Conservation (phyloP, 1,140 invertebrate genomes). For the Drosophila arizonae region DNA sequence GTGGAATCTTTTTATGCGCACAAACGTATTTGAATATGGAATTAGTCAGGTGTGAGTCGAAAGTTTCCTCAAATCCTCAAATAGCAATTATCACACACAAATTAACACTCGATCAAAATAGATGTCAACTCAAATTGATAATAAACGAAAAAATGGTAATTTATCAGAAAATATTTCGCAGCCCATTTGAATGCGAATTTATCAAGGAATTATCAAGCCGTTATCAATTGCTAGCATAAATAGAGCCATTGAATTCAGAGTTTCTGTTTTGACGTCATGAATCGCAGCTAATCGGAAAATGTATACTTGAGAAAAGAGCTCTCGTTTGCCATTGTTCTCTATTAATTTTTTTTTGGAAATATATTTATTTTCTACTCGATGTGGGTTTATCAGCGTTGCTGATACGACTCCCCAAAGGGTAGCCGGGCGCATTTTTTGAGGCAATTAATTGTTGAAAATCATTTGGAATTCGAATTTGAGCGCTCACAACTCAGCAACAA, state of each 20-base stretch:
- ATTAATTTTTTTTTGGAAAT: slow-evolving; percentile 7
- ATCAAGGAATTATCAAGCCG: slow-evolving; percentile 43
- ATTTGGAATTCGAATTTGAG: slow-evolving; percentile 50
- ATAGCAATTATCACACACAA: slow-evolving; percentile 45
- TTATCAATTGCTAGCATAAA: slow-evolving; percentile 54
- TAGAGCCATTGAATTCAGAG: slow-evolving; percentile 19
- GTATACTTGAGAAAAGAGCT: slow-evolving; percentile 32
- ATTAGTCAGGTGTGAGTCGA: slow-evolving; percentile 5
- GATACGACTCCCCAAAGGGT: slow-evolving; percentile 28
- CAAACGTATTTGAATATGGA: not conserved
- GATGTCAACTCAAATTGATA: slow-evolving; percentile 44
- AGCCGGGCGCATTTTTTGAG: slow-evolving; percentile 49
- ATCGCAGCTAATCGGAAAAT: slow-evolving; percentile 36
- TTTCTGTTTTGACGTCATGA: slow-evolving; percentile 42
- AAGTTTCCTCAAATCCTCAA: slow-evolving; percentile 47
- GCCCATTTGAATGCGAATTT: slow-evolving; percentile 37
- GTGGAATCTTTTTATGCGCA: not conserved
- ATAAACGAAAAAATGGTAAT: slow-evolving; percentile 34
- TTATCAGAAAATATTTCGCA: slow-evolving; percentile 66
- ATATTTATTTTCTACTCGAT: not conserved
- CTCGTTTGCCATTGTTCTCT: not conserved
- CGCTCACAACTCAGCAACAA: slow-evolving; percentile 43
- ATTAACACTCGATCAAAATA: slow-evolving; percentile 70
- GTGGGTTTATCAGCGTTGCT: slow-evolving; percentile 22
- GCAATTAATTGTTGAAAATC: slow-evolving; percentile 65